Evolutionary conservation across 1,140 invertebrate genomes (phyloP).

Genomic region (Stegodyphus dumicola): DNA sequence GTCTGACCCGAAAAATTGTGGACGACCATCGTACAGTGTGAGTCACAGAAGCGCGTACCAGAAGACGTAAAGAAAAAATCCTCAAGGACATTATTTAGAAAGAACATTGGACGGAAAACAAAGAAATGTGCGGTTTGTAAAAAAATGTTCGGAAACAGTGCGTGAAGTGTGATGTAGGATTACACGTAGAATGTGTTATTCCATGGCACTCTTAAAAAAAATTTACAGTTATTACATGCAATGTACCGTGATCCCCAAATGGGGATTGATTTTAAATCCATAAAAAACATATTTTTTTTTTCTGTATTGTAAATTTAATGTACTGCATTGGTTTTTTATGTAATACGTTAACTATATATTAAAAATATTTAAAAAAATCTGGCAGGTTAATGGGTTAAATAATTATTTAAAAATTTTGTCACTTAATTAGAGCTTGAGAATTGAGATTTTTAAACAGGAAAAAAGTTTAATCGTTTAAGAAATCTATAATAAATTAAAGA

Average conservation of each 20-base stretch:
- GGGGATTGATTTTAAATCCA: slow-evolving; percentile 18
- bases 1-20: slow-evolving; percentile 28
- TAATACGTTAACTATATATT: too few species aligned
- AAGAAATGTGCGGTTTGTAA: slow-evolving; percentile 10
- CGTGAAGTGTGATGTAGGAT: slow-evolving; percentile 18
- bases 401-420: too few species aligned
- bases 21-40: slow-evolving; percentile 1
- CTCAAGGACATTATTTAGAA: slow-evolving; percentile 27
- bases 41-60: neutral
- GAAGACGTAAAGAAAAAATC: neutral
- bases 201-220: slow-evolving; percentile 17
- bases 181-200: slow-evolving; percentile 17
- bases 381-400: too few species aligned
- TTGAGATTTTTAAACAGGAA: too few species aligned
- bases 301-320: too few species aligned
- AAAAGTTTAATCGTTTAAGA: too few species aligned
- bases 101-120: slow-evolving; percentile 31
- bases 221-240: slow-evolving; percentile 18
- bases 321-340: too few species aligned
- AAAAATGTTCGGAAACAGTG: slow-evolving; percentile 12
- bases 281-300: too few species aligned
- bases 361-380: too few species aligned
- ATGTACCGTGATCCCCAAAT: slow-evolving; percentile 18
- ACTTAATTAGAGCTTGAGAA: too few species aligned
- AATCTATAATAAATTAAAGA: too few species aligned